Percentiles rank a stretch among this genome's conserved stretches.
phyloP scores from a whole-genome alignment of 2,113 vertebrate species.

The Hypanus sabinus region DNA sequence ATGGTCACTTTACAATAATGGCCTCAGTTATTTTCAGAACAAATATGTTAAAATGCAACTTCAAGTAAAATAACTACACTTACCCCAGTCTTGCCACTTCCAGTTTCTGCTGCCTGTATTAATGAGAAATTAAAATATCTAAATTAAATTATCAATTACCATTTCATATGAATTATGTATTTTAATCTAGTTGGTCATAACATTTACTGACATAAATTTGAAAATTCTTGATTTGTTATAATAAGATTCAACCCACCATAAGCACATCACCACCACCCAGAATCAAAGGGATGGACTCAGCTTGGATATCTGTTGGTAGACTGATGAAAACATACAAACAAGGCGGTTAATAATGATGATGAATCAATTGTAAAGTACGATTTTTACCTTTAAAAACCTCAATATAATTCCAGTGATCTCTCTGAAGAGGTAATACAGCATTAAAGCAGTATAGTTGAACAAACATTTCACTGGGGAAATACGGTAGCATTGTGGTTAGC shows the following conservation, averaged over 20 bases:
- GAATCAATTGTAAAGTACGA: not conserved
- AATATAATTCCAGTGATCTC: not conserved
- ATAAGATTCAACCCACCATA: constrained; percentile 64
- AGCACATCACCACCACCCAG: constrained; percentile 94
- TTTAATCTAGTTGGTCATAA: not conserved
- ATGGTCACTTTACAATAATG: not conserved
- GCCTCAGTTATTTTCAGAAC: not conserved
- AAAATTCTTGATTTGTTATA: not conserved
- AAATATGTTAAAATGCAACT: not conserved
- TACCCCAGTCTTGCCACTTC: constrained; percentile 97
- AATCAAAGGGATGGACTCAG: constrained; percentile 89
- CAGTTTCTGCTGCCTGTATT: constrained; percentile 87
- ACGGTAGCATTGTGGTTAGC: too few relatives aligned
- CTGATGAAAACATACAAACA: constrained; percentile 50
- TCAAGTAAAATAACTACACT: constrained; percentile 51
- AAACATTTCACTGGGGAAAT: not conserved
- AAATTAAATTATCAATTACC: not conserved
- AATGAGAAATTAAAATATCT: constrained; percentile 21
- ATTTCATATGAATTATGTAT: not conserved
- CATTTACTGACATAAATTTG: not conserved
- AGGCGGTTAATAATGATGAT: not conserved
- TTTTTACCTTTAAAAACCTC: not conserved
- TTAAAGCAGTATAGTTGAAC: not conserved
- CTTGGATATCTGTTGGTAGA: constrained; percentile 94
- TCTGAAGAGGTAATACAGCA: not conserved